Evolutionary conservation across 2,888 invertebrate species (phyloP).

Genomic region (Latheticus oryzae): DNA sequence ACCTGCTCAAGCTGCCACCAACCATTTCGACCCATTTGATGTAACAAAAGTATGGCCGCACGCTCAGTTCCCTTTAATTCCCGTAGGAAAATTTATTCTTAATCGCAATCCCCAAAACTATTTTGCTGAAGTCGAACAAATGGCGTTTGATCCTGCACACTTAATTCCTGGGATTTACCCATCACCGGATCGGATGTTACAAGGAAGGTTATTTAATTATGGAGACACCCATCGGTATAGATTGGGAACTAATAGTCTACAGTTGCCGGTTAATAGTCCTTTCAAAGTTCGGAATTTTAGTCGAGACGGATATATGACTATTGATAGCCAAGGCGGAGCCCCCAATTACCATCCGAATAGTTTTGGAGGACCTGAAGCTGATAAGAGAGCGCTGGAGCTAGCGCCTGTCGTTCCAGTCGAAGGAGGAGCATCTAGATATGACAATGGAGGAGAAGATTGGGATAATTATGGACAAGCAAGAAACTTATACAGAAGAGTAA

Average conservation of each 20-base stretch:
- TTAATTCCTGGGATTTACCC: conserved; percentile 93
- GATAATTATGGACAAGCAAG: conserved; percentile 92
- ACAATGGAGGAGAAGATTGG: conserved; percentile 76
- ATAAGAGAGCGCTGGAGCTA: conserved; percentile 72
- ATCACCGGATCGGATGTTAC: conserved; percentile 93
- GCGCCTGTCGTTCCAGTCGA: conserved; percentile 70
- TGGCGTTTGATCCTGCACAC: conserved; percentile 90
- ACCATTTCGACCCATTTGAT: conserved; percentile 91
- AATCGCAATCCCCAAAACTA: conserved; percentile 92
- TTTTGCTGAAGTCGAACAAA: conserved; percentile 93
- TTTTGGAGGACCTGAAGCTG: conserved; percentile 86
- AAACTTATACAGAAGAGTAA: conserved; percentile 88
- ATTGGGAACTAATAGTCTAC: conserved; percentile 90
- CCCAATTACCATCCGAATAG: conserved; percentile 98
- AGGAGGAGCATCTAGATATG: conserved; percentile 84
- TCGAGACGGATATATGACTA: conserved; percentile 85
- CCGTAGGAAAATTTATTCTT: conserved; percentile 86
- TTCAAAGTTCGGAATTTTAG: conserved; percentile 84
- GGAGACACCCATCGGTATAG: conserved; percentile 92
- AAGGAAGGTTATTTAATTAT: conserved; percentile 89
- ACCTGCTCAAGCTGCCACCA: conserved; percentile 82
- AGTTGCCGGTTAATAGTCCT: conserved; percentile 95
- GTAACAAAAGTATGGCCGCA: conserved; percentile 95
- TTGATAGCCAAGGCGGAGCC: conserved; percentile 85
- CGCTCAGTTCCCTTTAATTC: conserved; percentile 85